phyloP scores from a whole-genome alignment of 2,797 vertebrate genomes.

The Crenichthys baileyi region DNA sequence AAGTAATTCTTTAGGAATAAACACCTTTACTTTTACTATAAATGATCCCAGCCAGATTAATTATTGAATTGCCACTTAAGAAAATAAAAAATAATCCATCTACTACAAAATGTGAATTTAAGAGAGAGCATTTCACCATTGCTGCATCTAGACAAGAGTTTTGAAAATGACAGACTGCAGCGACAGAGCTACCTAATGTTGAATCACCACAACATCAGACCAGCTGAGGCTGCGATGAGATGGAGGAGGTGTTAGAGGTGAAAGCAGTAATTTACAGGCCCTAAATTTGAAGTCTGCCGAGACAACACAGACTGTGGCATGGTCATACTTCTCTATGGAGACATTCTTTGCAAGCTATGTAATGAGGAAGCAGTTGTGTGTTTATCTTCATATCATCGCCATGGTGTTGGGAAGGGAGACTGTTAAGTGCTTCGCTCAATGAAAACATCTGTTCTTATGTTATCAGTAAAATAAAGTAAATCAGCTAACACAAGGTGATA shows the following conservation, averaged over 20 bases:
- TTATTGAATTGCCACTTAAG: neutral
- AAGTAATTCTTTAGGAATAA: neutral
- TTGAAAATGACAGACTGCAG: constrained; percentile 30
- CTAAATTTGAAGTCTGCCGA: constrained; percentile 38
- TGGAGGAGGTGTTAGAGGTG: constrained; percentile 31
- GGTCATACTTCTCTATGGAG: constrained; percentile 19
- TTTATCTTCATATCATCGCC: constrained; percentile 26
- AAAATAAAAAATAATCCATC: neutral
- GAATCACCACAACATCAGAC: constrained; percentile 8
- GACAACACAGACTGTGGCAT: constrained; percentile 37
- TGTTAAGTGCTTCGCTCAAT: constrained; percentile 22
- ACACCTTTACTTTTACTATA: neutral
- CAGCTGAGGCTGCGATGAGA: constrained; percentile 29
- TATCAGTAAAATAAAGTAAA: constrained; percentile 22
- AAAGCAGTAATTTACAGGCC: constrained; percentile 40
- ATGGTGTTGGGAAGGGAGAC: neutral
- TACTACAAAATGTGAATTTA: neutral
- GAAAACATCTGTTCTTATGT: constrained; percentile 50
- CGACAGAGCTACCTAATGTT: neutral
- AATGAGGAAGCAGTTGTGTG: constrained; percentile 67
- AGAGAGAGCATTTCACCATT: constrained; percentile 18
- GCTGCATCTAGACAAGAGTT: neutral
- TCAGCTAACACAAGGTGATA: neutral
- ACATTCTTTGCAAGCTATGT: constrained; percentile 62
- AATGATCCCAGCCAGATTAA: neutral